These are phyloP conservation scores for Phthorimaea operculella DNA, from an alignment of 1,140 invertebrate genomes.

Conservation along the genomic window DNA sequence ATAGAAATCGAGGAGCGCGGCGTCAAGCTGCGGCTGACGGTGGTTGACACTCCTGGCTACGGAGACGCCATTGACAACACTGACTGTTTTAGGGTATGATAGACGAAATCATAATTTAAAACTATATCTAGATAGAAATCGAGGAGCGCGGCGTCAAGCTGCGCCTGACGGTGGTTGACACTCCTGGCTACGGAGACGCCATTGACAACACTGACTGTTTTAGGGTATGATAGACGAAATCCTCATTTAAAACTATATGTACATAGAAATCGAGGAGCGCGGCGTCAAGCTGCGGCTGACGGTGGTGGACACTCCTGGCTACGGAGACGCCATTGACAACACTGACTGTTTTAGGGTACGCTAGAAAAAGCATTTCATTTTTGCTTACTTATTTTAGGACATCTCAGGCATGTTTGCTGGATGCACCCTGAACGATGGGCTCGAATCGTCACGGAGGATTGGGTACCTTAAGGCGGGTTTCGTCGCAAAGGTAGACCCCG, in stretches of 20 bases:
- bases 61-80: constrained; percentile 99
- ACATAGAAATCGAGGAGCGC: constrained; percentile 93
- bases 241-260: no score
- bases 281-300: constrained; percentile 90
- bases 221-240: constrained; percentile 70
- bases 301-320: constrained; percentile 97
- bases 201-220: constrained; percentile 97
- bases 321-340: constrained; percentile 99
- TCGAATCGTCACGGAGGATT: no score
- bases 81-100: constrained; percentile 81
- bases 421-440: no score
- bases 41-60: constrained; percentile 98
- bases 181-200: constrained; percentile 98
- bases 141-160: constrained; percentile 93
- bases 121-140: constrained; percentile 94
- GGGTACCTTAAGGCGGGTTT: no score
- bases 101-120: no score
- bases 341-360: constrained; percentile 85
- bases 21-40: constrained; percentile 88
- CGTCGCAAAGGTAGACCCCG: no score
- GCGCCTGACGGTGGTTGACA: constrained; percentile 92
- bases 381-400: no score
- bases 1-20: constrained; percentile 95
- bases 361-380: no score
- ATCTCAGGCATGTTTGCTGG: no score